These are phyloP conservation scores for Agrilus mali DNA, from an alignment of 2,888 invertebrate genomes.

Conservation along the genomic window DNA sequence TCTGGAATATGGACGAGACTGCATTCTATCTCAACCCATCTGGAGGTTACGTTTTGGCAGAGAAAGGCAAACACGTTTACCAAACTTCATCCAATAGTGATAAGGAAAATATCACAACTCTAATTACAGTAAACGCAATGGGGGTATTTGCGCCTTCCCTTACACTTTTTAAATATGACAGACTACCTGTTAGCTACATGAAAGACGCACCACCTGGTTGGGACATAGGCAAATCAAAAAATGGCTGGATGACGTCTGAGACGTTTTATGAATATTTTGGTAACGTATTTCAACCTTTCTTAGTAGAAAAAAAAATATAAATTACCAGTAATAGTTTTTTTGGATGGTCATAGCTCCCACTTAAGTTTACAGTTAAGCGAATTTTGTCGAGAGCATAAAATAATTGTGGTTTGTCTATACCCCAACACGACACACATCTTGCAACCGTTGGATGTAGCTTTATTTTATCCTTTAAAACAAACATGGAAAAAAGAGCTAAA, in stretches of 20 bases:
- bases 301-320: conserved; percentile 12
- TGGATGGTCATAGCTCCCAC: conserved; percentile 19
- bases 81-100: conserved; percentile 5
- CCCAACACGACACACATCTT: conserved; percentile 17
- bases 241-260: too few relatives aligned
- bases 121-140: conserved; percentile 13
- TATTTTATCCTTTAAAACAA: conserved; percentile 15
- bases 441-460: conserved; percentile 15
- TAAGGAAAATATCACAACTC: conserved; percentile 11
- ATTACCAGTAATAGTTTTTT: conserved; percentile 17
- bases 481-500: conserved; percentile 11
- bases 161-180: conserved; percentile 13
- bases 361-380: conserved; percentile 14
- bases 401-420: conserved; percentile 15
- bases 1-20: conserved; percentile 19
- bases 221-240: conserved; percentile 20
- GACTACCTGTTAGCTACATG: neutral
- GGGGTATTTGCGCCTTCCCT: conserved; percentile 15
- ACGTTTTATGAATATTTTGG: too few relatives aligned
- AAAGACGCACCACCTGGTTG: conserved; percentile 14
- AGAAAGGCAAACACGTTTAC: conserved; percentile 8
- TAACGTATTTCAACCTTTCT: too few relatives aligned
- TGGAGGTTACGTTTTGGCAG: conserved; percentile 13
- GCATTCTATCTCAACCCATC: conserved; percentile 12
- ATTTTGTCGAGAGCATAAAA: conserved; percentile 16